A percentile compares a stretch with the other conserved stretches of the same genome.
Conservation (phyloP, 23 tunicate genomes). For the Ascidia mentula region DNA sequence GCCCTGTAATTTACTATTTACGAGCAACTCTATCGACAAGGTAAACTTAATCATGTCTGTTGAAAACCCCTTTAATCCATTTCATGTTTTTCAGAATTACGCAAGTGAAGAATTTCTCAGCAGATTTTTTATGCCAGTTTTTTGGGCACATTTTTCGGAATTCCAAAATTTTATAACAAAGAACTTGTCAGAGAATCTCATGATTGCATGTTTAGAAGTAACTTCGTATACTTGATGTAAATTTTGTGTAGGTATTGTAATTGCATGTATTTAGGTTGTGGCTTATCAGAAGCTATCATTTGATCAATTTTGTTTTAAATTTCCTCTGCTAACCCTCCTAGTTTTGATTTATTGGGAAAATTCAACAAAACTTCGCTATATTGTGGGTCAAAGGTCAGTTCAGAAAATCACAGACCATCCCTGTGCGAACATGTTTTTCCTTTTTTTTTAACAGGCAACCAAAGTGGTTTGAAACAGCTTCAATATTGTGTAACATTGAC, state of each 20-base stretch:
- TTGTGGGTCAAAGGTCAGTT: not conserved
- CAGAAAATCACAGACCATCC: too few species aligned
- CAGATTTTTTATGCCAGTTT: not conserved
- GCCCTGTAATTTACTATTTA: slow-evolving; percentile 2
- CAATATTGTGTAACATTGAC: not conserved
- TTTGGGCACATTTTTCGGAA: not conserved
- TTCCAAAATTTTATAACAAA: too few species aligned
- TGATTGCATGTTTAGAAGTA: too few species aligned
- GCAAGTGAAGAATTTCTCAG: not conserved
- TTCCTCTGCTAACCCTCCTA: not conserved
- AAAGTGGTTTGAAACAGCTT: not conserved
- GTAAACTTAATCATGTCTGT: not conserved
- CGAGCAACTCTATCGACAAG: not conserved
- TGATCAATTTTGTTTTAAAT: not conserved
- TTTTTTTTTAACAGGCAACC: not conserved
- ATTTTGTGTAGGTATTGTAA: too few species aligned
- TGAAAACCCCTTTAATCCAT: not conserved
- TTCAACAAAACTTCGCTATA: not conserved
- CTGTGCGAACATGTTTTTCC: too few species aligned
- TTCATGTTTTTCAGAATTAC: not conserved
- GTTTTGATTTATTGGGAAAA: not conserved
- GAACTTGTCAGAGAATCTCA: too few species aligned
- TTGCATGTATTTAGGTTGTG: too few species aligned
- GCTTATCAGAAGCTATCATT: too few species aligned
- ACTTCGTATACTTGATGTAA: too few species aligned